Conservation (phyloP, 2,113 vertebrate species). For the Anolis sagrei region DNA sequence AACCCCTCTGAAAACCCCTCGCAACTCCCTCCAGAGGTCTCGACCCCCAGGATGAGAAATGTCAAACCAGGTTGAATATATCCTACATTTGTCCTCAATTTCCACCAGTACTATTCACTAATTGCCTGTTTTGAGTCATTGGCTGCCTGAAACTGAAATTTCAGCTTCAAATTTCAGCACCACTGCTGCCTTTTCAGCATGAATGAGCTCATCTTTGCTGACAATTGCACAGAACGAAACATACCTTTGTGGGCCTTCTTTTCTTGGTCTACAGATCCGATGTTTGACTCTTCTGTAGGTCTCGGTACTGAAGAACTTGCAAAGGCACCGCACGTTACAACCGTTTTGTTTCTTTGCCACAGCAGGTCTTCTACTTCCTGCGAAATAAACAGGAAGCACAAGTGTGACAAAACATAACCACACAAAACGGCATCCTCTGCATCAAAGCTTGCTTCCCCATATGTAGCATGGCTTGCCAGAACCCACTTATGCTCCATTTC, state of each 20-base stretch:
- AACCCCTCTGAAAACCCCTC: too few relatives aligned
- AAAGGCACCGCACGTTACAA: slow-evolving; percentile 49
- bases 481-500: too few relatives aligned
- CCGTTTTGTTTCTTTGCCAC: slow-evolving; percentile 72
- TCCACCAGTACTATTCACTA: not conserved
- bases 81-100: too few relatives aligned
- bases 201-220: not conserved
- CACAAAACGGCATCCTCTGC: slow-evolving; percentile 38
- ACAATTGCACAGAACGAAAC: not conserved
- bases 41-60: too few relatives aligned
- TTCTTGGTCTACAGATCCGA: slow-evolving; percentile 46
- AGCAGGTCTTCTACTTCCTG: slow-evolving; percentile 84
- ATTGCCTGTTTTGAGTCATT: not conserved
- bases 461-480: too few relatives aligned
- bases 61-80: too few relatives aligned
- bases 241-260: slow-evolving; percentile 77
- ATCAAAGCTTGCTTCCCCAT: not conserved
- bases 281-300: slow-evolving; percentile 6
- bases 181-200: not conserved
- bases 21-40: too few relatives aligned
- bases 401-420: slow-evolving; percentile 66
- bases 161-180: not conserved
- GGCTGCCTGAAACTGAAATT: not conserved
- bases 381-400: slow-evolving; percentile 91
- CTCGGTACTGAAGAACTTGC: slow-evolving; percentile 55